A percentile compares a stretch with the other conserved stretches of the same genome.
These are phyloP conservation scores for Crenichthys baileyi DNA, from an alignment of 2,797 vertebrate species.

Conservation along the genomic window DNA sequence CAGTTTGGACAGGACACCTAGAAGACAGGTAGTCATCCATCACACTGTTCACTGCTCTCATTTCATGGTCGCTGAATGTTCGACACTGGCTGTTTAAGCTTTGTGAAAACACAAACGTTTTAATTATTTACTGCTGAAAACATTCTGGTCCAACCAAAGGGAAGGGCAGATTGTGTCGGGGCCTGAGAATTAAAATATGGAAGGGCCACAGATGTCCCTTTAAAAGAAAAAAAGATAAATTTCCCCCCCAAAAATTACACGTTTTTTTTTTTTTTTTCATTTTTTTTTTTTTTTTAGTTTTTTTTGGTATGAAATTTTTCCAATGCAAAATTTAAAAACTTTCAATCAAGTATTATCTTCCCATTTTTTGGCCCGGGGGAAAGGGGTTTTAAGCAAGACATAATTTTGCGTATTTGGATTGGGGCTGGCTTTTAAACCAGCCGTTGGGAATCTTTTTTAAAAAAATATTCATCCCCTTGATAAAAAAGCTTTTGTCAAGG, in stretches of 20 bases:
- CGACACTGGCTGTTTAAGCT: conserved; percentile 33
- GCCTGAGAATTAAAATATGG: conserved; percentile 11
- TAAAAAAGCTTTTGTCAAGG: too few species aligned
- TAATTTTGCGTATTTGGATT: too few species aligned
- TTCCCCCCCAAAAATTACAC: conserved; percentile 50
- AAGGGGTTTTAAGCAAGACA: too few species aligned
- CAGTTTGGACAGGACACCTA: conserved; percentile 44
- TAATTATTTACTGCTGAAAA: conserved; percentile 36
- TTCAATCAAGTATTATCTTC: too few species aligned
- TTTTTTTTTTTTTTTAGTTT: too few species aligned
- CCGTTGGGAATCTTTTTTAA: too few species aligned
- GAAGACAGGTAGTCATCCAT: conserved; percentile 48
- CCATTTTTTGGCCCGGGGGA: too few species aligned
- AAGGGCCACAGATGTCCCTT: conserved; percentile 53
- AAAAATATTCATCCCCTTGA: too few species aligned
- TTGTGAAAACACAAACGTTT: conserved; percentile 46
- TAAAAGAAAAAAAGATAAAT: conserved; percentile 40
- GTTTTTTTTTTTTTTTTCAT: not conserved
- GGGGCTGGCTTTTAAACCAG: too few species aligned
- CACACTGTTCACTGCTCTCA: conserved; percentile 29
- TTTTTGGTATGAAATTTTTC: too few species aligned
- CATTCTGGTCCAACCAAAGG: conserved; percentile 4
- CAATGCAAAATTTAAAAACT: too few species aligned
- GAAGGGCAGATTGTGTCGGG: conserved; percentile 2
- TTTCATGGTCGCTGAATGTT: conserved; percentile 55